Evolutionary conservation across 1,140 invertebrate genomes (phyloP).

Genomic region (Anadara kagoshimensis): DNA sequence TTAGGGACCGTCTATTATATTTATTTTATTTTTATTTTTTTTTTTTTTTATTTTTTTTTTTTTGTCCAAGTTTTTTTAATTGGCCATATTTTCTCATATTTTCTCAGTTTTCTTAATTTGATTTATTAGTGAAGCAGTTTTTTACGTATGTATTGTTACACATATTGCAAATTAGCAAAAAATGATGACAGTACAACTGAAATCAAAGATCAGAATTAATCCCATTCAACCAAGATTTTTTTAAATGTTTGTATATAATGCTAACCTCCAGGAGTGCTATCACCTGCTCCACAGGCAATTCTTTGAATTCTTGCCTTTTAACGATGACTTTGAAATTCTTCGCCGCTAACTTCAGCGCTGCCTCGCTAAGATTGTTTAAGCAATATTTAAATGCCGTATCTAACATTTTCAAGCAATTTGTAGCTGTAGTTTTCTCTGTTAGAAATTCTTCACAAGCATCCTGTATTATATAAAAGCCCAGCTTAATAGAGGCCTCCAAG

Average conservation of each 20-base stretch:
- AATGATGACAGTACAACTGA: no score
- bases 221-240: not conserved
- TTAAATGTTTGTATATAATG: not conserved
- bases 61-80: no score
- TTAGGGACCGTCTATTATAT: no score
- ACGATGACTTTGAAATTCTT: constrained; percentile 45
- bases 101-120: no score
- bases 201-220: no score
- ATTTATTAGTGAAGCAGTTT: no score
- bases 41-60: no score
- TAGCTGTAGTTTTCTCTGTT: constrained; percentile 30
- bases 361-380: constrained; percentile 35
- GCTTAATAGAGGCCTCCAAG: constrained; percentile 33
- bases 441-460: constrained; percentile 56
- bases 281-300: constrained; percentile 45
- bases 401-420: constrained; percentile 51
- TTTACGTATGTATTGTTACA: no score
- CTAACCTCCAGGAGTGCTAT: constrained; percentile 37
- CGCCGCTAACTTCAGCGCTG: constrained; percentile 41
- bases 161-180: no score
- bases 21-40: no score
- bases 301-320: constrained; percentile 38
- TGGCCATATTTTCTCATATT: no score
- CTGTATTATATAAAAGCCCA: constrained; percentile 47
- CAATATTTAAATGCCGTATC: constrained; percentile 41